These are phyloP conservation scores for Brienomyrus longianalis DNA, from an alignment of 2,113 vertebrate species.

Conservation along the genomic window DNA sequence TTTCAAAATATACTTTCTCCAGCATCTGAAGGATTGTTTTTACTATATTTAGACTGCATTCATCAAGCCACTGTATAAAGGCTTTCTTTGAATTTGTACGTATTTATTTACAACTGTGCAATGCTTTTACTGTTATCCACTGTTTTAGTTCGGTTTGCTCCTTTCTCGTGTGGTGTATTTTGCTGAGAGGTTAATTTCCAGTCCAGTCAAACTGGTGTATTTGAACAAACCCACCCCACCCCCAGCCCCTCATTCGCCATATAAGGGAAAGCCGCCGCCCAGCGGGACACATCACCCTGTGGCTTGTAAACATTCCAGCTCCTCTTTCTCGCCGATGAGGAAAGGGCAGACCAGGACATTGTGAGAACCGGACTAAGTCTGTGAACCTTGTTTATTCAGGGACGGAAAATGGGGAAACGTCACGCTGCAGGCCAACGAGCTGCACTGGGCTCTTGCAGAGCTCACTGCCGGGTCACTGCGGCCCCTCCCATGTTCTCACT, in stretches of 20 bases:
- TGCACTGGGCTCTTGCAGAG: not conserved
- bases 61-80: slow-evolving; percentile 49
- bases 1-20: slow-evolving; percentile 41
- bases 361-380: slow-evolving; percentile 11
- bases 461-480: not conserved
- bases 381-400: slow-evolving; percentile 6
- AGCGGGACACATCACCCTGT: not conserved
- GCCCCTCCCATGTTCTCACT: not conserved
- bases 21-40: slow-evolving; percentile 66
- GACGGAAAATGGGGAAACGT: not conserved
- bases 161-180: not conserved
- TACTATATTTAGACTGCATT: slow-evolving; percentile 64
- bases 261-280: not conserved
- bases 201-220: not conserved
- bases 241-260: not conserved
- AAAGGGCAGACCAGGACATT: slow-evolving; percentile 7
- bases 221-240: not conserved
- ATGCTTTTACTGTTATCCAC: slow-evolving; percentile 53
- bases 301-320: slow-evolving; percentile 16
- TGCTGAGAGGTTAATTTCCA: not conserved
- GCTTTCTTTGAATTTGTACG: slow-evolving; percentile 41
- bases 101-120: slow-evolving; percentile 45
- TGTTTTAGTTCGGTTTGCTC: not conserved
- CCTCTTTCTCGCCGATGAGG: not conserved
- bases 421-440: slow-evolving; percentile 37